Percentiles rank a stretch among this genome's conserved stretches.
These are phyloP conservation scores for Saturnia japonica DNA, from an alignment of 2,888 invertebrate genomes.

Conservation along the genomic window DNA sequence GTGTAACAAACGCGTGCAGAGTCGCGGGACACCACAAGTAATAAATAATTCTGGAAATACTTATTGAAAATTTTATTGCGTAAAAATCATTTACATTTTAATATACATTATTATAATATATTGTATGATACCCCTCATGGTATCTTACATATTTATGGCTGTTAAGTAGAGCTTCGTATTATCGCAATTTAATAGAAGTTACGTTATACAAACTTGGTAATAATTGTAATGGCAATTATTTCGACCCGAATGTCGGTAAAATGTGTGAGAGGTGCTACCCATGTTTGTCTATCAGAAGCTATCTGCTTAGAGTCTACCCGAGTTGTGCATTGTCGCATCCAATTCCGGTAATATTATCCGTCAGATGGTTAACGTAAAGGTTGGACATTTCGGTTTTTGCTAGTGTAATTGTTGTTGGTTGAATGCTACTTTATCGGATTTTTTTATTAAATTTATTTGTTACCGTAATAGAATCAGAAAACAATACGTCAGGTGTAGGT, in stretches of 20 bases:
- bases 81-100: too few relatives aligned
- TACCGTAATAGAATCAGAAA: neutral
- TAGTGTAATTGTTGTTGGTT: neutral
- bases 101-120: too few relatives aligned
- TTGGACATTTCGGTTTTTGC: constrained; percentile 3
- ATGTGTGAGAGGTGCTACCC: neutral
- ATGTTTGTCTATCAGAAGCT: constrained; percentile 52
- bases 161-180: neutral
- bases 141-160: too few relatives aligned
- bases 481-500: too few relatives aligned
- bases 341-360: constrained; percentile 60
- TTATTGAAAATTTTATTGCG: too few relatives aligned
- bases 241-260: neutral
- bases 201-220: neutral
- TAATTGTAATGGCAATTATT: neutral
- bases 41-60: too few relatives aligned
- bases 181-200: neutral
- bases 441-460: neutral
- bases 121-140: too few relatives aligned
- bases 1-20: too few relatives aligned
- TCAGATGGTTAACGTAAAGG: neutral
- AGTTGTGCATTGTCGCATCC: constrained; percentile 48
- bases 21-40: too few relatives aligned
- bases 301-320: constrained; percentile 49
- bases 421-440: neutral